These are phyloP conservation scores for Mesembrinibis cayennensis DNA, from an alignment of 2,113 vertebrate species.

Conservation along the genomic window DNA sequence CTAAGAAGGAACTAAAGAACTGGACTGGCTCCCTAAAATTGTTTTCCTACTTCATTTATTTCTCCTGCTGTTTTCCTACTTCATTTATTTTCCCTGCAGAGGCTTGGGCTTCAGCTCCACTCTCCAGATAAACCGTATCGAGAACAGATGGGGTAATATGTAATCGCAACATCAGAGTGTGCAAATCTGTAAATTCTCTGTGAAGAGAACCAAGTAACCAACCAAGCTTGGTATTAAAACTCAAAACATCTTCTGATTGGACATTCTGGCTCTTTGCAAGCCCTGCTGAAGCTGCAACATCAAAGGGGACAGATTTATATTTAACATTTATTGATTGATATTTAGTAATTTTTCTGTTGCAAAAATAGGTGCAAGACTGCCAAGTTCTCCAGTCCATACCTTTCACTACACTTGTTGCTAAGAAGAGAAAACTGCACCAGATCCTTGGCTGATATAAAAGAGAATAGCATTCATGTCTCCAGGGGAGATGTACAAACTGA, in stretches of 20 bases:
- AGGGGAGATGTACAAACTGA: neutral
- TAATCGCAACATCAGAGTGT: neutral
- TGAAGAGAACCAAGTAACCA: neutral
- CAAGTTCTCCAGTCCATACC: neutral
- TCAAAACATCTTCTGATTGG: neutral
- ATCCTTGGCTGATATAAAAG: neutral
- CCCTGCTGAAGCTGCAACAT: neutral
- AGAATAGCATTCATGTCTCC: neutral
- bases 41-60: neutral
- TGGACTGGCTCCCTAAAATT: neutral
- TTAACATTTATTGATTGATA: neutral
- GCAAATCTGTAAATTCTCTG: neutral
- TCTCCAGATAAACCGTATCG: neutral
- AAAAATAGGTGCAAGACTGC: neutral
- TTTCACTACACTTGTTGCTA: neutral
- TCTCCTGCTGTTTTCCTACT: neutral
- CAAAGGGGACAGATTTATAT: neutral
- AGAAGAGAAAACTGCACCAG: neutral
- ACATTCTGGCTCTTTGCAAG: neutral
- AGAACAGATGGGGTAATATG: neutral
- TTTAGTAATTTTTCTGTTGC: neutral
- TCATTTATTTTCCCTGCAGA: neutral
- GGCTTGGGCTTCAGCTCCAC: neutral
- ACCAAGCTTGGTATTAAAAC: fast-evolving
- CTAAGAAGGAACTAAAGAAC: neutral